A percentile compares a stretch with the other conserved stretches of the same genome.
phyloP scores from a whole-genome alignment of 2,888 invertebrate genomes.

The Drosophila austrosaltans region DNA sequence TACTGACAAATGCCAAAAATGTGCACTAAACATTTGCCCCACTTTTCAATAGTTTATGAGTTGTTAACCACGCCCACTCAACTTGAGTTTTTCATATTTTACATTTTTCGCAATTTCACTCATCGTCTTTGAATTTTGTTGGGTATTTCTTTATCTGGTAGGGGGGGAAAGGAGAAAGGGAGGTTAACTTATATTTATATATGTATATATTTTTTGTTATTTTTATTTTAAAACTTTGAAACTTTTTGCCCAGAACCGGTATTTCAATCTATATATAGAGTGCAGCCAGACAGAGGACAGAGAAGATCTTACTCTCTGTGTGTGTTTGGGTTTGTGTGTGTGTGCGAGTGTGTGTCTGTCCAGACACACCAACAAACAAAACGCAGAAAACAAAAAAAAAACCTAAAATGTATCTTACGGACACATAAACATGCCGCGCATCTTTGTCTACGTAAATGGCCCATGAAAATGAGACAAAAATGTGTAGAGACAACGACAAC shows the following conservation, averaged over 20 bases:
- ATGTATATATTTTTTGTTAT: not conserved
- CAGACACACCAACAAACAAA: slow-evolving; percentile 37
- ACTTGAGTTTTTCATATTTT: not conserved
- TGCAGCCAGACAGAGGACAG: slow-evolving; percentile 18
- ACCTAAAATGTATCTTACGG: slow-evolving; percentile 72
- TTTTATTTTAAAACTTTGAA: slow-evolving; percentile 47
- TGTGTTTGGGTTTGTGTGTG: slow-evolving; percentile 14
- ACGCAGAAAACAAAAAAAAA: slow-evolving; percentile 30
- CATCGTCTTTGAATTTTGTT: not conserved
- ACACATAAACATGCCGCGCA: slow-evolving; percentile 73
- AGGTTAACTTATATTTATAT: not conserved
- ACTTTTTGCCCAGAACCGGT: slow-evolving; percentile 66
- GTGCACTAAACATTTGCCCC: slow-evolving; percentile 31
- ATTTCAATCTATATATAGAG: slow-evolving; percentile 43
- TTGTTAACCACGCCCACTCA: slow-evolving; percentile 7
- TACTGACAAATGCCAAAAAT: slow-evolving; percentile 40
- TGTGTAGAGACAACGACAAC: slow-evolving; percentile 54
- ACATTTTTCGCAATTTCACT: slow-evolving; percentile 1
- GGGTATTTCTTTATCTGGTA: not conserved
- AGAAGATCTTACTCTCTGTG: not conserved
- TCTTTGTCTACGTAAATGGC: slow-evolving; percentile 78
- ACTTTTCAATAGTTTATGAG: slow-evolving; percentile 7
- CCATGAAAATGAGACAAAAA: slow-evolving; percentile 76
- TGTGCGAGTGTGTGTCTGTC: slow-evolving; percentile 16
- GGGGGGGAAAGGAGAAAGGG: not conserved